Percentiles rank a stretch among this genome's conserved stretches.
These are phyloP conservation scores for Stenopsyche tienmushanensis DNA, from an alignment of 1,140 invertebrate species.

Conservation along the genomic window DNA sequence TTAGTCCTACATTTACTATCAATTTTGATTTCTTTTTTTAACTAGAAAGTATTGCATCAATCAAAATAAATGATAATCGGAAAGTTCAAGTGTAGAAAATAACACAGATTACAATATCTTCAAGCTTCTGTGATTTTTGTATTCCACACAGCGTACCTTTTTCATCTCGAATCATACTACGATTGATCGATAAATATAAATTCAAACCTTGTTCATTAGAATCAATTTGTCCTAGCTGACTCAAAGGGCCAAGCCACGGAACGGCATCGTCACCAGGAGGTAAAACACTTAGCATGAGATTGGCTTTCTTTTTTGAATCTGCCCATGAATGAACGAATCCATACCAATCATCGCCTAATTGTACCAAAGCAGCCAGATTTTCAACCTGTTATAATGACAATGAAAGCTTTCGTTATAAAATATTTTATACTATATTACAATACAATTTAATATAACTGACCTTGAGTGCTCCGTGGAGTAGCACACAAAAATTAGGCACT, in stretches of 20 bases:
- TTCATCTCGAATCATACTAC: no score
- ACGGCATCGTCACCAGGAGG: conserved; percentile 76
- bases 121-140: no score
- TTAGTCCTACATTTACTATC: no score
- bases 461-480: conserved; percentile 93
- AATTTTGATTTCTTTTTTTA: no score
- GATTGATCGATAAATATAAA: no score
- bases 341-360: conserved; percentile 85
- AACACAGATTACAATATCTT: no score
- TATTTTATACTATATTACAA: conserved; percentile 19
- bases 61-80: no score
- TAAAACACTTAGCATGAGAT: conserved; percentile 87
- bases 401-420: conserved; percentile 3
- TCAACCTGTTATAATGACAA: conserved; percentile 62
- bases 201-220: conserved; percentile 36
- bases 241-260: conserved; percentile 86
- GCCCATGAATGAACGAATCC: conserved; percentile 93
- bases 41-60: not conserved
- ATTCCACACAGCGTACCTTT: no score
- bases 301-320: conserved; percentile 93
- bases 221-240: conserved; percentile 66
- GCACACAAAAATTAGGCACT: conserved; percentile 86
- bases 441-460: conserved; percentile 48
- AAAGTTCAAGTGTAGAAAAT: no score
- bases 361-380: conserved; percentile 79